A percentile compares a stretch with the other conserved stretches of the same genome.
phyloP scores from a whole-genome alignment of 2,888 invertebrate genomes.

The Heliconius sara region DNA sequence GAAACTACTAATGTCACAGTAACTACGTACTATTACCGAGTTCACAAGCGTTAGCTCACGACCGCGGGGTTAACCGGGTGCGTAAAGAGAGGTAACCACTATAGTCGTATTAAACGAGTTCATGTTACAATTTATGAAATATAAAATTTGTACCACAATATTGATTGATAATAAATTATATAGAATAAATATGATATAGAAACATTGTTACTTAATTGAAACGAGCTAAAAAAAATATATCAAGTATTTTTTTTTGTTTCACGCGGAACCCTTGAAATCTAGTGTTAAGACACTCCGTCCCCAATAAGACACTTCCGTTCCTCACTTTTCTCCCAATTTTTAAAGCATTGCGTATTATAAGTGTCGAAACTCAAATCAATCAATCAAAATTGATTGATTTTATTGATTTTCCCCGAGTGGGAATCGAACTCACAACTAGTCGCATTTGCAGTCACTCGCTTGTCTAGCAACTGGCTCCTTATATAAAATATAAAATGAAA shows the following conservation, averaged over 20 bases:
- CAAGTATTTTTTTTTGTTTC: neutral
- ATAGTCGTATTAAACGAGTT: conserved; percentile 11
- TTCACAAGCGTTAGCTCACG: conserved; percentile 40
- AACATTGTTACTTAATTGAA: neutral
- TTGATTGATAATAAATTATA: neutral
- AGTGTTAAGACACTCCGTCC: neutral
- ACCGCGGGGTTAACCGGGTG: conserved; percentile 41
- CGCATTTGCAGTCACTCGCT: too few relatives aligned
- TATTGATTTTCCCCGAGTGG: too few relatives aligned
- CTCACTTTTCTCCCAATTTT: too few relatives aligned
- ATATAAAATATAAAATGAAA: neutral
- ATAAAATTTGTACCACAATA: neutral
- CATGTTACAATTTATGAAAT: neutral
- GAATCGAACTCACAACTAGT: too few relatives aligned
- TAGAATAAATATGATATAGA: neutral
- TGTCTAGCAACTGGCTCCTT: too few relatives aligned
- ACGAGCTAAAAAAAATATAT: neutral
- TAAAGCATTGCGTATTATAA: neutral
- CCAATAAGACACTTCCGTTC: neutral
- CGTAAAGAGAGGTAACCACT: conserved; percentile 34
- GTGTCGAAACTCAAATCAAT: neutral
- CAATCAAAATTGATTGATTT: too few relatives aligned
- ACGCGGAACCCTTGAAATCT: neutral
- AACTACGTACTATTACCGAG: conserved; percentile 40
- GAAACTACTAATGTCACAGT: conserved; percentile 41